Evolutionary conservation across 1,140 invertebrate genomes (phyloP).

Genomic region (Pseudomyrmex cubaensis): DNA sequence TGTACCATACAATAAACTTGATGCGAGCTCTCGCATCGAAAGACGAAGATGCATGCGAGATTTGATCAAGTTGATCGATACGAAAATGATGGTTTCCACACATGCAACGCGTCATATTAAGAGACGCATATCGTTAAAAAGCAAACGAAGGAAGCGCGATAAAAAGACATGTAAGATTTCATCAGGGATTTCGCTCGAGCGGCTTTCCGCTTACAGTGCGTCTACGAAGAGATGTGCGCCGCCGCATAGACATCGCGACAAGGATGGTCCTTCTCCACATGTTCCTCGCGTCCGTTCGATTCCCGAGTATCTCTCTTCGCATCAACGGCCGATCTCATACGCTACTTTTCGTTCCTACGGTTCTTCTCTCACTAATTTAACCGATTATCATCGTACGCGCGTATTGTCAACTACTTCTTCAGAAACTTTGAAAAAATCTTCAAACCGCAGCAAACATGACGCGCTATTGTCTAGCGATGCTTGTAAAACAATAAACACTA

Average conservation of each 20-base stretch:
- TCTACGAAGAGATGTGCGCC: background rate
- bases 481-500: background rate
- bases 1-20: background rate
- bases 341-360: conserved; percentile 20
- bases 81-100: conserved; percentile 77
- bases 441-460: background rate
- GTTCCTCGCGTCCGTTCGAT: conserved; percentile 44
- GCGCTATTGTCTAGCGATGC: background rate
- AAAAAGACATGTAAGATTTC: conserved; percentile 9
- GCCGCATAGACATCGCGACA: background rate
- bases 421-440: too few species aligned
- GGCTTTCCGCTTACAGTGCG: background rate
- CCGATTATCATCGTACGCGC: background rate
- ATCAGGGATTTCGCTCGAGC: background rate
- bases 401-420: background rate
- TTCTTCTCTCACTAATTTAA: conserved; percentile 24
- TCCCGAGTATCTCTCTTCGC: conserved; percentile 9
- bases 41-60: conserved; percentile 80
- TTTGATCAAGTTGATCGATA: conserved; percentile 80
- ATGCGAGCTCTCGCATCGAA: background rate
- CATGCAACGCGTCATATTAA: conserved; percentile 17
- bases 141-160: conserved; percentile 43
- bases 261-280: background rate
- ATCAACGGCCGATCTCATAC: background rate
- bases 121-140: background rate